These are phyloP conservation scores for Petrosia ficiformis DNA, from an alignment of 37 sponge, comb jelly and placozoan species.

Conservation along the genomic window DNA sequence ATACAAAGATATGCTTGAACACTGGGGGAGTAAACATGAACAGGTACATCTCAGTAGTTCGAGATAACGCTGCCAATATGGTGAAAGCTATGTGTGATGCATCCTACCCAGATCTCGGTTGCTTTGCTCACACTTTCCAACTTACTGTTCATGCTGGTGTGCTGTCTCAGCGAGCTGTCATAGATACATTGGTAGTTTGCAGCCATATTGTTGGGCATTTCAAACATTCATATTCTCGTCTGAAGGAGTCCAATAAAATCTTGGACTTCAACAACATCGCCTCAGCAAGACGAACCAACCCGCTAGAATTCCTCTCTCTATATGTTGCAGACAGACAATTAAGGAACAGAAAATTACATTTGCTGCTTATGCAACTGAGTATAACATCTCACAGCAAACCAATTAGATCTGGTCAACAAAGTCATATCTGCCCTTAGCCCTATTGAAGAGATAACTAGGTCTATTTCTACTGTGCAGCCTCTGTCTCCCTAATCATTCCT, in stretches of 20 bases:
- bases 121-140: slow-evolving; percentile 36
- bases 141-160: slow-evolving; percentile 30
- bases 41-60: slow-evolving; percentile 22
- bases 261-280: slow-evolving; percentile 11
- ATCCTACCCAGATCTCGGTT: background rate
- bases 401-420: too few species aligned
- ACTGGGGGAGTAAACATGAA: background rate
- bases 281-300: background rate
- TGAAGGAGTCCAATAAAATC: slow-evolving; percentile 14
- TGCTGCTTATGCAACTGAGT: slow-evolving; percentile 12
- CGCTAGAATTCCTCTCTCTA: slow-evolving; percentile 8
- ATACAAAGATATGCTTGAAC: slow-evolving; percentile 28
- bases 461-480: slow-evolving; percentile 5
- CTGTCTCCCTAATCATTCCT: slow-evolving; percentile 2
- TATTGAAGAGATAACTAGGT: slow-evolving; percentile 11
- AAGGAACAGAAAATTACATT: slow-evolving; percentile 12
- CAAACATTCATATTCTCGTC: slow-evolving; percentile 4
- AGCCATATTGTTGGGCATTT: slow-evolving; percentile 39
- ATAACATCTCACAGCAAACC: background rate
- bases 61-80: slow-evolving; percentile 36
- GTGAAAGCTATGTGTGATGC: slow-evolving; percentile 13
- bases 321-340: slow-evolving; percentile 14
- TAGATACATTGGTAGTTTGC: slow-evolving; percentile 12
- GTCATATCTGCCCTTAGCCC: background rate
- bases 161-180: slow-evolving; percentile 25